Conservation (phyloP, 2,888 invertebrate species). For the Macroteleia sp. region DNA sequence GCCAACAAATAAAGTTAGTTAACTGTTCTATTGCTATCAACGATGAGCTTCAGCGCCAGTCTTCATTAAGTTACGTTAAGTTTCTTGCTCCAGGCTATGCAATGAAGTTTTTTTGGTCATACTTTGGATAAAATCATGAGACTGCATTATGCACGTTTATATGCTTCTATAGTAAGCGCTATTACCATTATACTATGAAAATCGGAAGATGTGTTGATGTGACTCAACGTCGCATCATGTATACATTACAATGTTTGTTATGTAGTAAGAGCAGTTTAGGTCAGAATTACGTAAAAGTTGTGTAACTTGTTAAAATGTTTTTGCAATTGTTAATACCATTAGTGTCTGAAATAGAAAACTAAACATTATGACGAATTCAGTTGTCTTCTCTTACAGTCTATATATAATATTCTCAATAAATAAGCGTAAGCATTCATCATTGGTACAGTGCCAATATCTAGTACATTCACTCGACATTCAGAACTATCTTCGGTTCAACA, state of each 20-base stretch:
- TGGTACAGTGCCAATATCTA: slow-evolving; percentile 44
- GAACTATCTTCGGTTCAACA: slow-evolving; percentile 19
- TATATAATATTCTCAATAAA: slow-evolving; percentile 19
- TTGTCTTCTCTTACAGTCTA: too few relatives aligned
- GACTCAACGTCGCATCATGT: slow-evolving; percentile 7
- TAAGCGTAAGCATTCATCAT: slow-evolving; percentile 20
- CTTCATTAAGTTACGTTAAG: slow-evolving; percentile 42
- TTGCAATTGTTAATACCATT: too few relatives aligned
- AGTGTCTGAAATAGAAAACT: too few relatives aligned
- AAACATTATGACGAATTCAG: too few relatives aligned
- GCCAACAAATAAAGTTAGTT: slow-evolving; percentile 25
- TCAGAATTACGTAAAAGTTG: slow-evolving; percentile 22
- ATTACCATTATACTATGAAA: slow-evolving; percentile 8
- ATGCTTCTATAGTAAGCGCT: not conserved
- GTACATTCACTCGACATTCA: slow-evolving; percentile 41
- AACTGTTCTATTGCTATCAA: slow-evolving; percentile 33
- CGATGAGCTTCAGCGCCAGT: slow-evolving; percentile 30
- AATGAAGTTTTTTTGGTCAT: slow-evolving; percentile 26
- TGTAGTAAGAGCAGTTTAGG: slow-evolving; percentile 17
- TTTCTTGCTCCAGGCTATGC: slow-evolving; percentile 14
- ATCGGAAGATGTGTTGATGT: slow-evolving; percentile 37
- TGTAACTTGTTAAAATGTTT: slow-evolving; percentile 18
- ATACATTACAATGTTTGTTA: slow-evolving; percentile 20
- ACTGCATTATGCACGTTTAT: slow-evolving; percentile 8
- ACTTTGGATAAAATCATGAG: slow-evolving; percentile 40